Base-by-base conservation (phyloP, 2,113 vertebrate species). In the Microtus montanus region DNA sequence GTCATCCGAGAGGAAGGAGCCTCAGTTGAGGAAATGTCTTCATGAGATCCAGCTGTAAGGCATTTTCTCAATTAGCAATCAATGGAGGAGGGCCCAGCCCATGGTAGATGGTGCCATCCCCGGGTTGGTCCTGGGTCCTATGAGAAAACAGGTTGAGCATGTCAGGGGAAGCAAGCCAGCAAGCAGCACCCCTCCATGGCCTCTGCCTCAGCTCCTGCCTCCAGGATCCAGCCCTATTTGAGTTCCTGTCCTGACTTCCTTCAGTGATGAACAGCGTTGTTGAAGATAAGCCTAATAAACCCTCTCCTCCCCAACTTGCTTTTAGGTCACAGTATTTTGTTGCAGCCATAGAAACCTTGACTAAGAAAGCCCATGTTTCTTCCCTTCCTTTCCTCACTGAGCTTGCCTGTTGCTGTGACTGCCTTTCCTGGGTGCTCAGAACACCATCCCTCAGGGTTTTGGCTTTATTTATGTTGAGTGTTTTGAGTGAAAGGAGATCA, bases 341-440 rank as follows among this genome's bases (percentile, higher is more conserved):
- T 20, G 7, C 19, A 73, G 70, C 70, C 3, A 73, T 73, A 22
- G 8, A 73, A 73, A 73, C 70, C 17, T 20, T 73, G 20, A 38
- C 70, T 73, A 73, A 73, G 70, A 71, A 17, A 71, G 35, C 35
- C 15, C n/a, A 44, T 28, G 12, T 19, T 4, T 82, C 44, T 41
- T 74, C 13, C 13, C 10, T 41, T 63, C 19, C 19, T 70, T 13
- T 1, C 5, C 22, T 49, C 22, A 10, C 28, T 15, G 44, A 11
- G 10, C 15, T 68, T 35, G 22, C 52, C 0, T 35, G 30, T 33
- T 1, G 38, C 47, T 13, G 2, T 54, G 12, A 41, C 1, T 0
- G 14, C 41, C 8, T 64, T 41, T 84, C 38, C 28, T 52, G 61
- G 44, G 28, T 41, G 49, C 49, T 82, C n/a, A 71, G 64, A 58